Conservation (phyloP, 1,140 invertebrate species). For the Drosophila persimilis region DNA sequence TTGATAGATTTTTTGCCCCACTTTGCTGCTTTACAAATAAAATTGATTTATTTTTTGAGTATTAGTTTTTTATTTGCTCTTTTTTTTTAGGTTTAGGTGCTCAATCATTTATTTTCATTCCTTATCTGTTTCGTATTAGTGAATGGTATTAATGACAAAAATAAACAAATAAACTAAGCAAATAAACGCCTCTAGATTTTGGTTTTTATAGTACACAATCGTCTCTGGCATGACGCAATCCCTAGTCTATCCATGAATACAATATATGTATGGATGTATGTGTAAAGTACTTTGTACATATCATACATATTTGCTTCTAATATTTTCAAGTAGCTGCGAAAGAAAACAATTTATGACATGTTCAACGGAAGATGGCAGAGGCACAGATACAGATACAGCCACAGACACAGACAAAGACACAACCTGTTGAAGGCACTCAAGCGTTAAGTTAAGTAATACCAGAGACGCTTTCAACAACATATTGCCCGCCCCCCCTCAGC, state of each 20-base stretch:
- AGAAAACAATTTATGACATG: constrained; percentile 17
- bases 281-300: constrained; percentile 6
- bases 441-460: constrained; percentile 46
- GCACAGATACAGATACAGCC: not conserved
- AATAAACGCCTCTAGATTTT: constrained; percentile 23
- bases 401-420: no score
- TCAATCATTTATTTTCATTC: constrained; percentile 33
- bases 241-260: constrained; percentile 35
- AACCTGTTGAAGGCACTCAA: constrained; percentile 28
- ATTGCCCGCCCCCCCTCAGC: not conserved
- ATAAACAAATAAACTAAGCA: constrained; percentile 42
- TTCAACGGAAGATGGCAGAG: constrained; percentile 1
- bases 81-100: constrained; percentile 27
- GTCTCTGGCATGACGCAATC: constrained; percentile 33
- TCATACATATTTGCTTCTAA: constrained; percentile 49
- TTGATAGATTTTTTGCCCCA: constrained; percentile 3
- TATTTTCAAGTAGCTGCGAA: constrained; percentile 52
- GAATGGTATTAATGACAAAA: constrained; percentile 38
- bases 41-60: constrained; percentile 6
- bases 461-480: constrained; percentile 31
- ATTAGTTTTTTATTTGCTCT: constrained; percentile 25
- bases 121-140: constrained; percentile 17
- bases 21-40: constrained; percentile 21
- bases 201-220: constrained; percentile 16
- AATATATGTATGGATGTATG: not conserved